phyloP scores from a whole-genome alignment of 1,140 invertebrate species.

The Schlechtendalia chinensis region DNA sequence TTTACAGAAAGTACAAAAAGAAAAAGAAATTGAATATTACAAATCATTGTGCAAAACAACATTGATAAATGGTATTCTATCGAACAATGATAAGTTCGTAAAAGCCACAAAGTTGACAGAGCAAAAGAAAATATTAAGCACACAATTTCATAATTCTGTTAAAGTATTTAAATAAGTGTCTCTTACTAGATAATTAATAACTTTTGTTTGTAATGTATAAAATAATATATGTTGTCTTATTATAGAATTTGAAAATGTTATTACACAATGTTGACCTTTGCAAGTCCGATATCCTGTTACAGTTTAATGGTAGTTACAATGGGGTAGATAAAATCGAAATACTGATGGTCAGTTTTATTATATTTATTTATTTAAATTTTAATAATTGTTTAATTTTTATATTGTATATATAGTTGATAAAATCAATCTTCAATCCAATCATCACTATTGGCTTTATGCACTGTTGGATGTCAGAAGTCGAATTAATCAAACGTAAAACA shows the following conservation, averaged over 20 bases:
- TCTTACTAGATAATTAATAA: background rate
- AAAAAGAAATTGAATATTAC: slow-evolving; percentile 7
- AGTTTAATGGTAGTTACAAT: background rate
- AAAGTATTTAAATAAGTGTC: background rate
- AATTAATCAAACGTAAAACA: background rate
- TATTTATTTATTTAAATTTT: too few relatives aligned
- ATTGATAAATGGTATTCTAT: background rate
- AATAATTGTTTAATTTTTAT: too few relatives aligned
- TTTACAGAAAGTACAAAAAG: slow-evolving; percentile 1
- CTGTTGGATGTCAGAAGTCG: background rate
- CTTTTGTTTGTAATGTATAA: background rate
- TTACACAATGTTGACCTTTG: background rate
- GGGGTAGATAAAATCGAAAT: background rate
- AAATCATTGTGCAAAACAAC: background rate
- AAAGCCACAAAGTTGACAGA: background rate
- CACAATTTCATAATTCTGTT: background rate
- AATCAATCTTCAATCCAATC: background rate
- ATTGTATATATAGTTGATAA: background rate
- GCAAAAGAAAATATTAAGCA: background rate
- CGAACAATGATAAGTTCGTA: background rate
- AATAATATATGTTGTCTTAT: background rate
- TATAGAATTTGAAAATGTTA: background rate
- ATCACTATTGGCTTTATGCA: background rate
- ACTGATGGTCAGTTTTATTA: background rate
- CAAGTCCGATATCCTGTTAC: background rate